Evolutionary conservation across 92 coral and sea anemone species (phyloP), one percentile per base, ranked within the genome.

Genomic region (Porites evermanni): DNA sequence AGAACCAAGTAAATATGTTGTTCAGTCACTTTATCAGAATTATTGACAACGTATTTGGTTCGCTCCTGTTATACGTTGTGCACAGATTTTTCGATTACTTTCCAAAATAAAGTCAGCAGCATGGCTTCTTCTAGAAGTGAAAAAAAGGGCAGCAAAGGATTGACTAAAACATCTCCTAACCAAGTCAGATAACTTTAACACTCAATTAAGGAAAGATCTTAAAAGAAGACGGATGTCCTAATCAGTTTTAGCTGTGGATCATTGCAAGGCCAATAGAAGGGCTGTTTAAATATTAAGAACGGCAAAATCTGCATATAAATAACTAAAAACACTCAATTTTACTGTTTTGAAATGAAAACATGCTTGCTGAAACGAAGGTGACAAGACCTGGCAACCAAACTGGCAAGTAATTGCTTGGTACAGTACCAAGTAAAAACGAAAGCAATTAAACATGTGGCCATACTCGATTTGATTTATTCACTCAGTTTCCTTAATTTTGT

Each of bases 281-380:
- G 24, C 59, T 72, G 24, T 52, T 72, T 72, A 68, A 24, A 68
- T 68, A 68, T 68, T 68, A 23, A 68, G 18, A 20, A 68, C 51
- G 2, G 47, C 16, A 73, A 50, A 72, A 73, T 73, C 78, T 73
- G 23, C 64, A 73, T 73, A 73, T 73, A 13, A 73, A 73, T 73
- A 53, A 29, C 32, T 17, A 51, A 52, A 50, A 10, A 14, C 18
- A 53, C 13, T 32, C 10, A 20, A 53, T 73, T 73, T 73, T 53
- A 17, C 60, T 73, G n/a, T 20, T 50, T 53, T 50, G 12, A 18
- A 69, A 26, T 26, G 20, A 50, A 54, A 18, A 17, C 50, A 73
- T 73, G 21, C 78, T 73, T 73, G 52, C 20, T 50, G 38, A 50
- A 73, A 23, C 20, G 53, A 7, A 18, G 75, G 75, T 52, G 59